Conservation (phyloP, 92 coral and sea anemone species). For the Virgularia gustaviana region DNA sequence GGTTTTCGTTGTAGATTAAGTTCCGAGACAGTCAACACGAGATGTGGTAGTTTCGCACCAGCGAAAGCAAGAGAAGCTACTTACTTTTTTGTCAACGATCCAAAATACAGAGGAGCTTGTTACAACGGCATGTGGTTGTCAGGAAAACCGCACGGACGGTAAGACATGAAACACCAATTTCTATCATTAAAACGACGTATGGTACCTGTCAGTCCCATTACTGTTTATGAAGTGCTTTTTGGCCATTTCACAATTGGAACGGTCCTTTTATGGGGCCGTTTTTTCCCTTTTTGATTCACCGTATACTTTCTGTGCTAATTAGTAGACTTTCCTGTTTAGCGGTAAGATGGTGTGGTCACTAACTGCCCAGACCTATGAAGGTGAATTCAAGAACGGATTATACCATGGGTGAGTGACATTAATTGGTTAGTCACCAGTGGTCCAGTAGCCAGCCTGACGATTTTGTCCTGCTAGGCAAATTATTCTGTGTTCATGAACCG, state of each 20-base stretch:
- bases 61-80: constrained; percentile 89
- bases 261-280: no score
- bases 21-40: constrained; percentile 68
- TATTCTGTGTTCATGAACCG: no score
- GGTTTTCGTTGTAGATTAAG: constrained; percentile 61
- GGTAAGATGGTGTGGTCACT: constrained; percentile 84
- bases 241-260: not conserved
- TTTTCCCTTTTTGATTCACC: no score
- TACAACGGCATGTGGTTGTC: constrained; percentile 94
- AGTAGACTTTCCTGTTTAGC: constrained; percentile 57
- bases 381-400: constrained; percentile 79
- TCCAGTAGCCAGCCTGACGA: no score
- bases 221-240: not conserved
- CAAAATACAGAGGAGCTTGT: constrained; percentile 71
- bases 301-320: no score
- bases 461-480: no score
- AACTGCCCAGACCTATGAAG: constrained; percentile 75
- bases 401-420: constrained; percentile 97
- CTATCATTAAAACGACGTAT: no score
- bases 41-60: constrained; percentile 76
- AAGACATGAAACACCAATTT: no score
- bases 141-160: constrained; percentile 98
- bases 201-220: not conserved
- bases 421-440: no score
- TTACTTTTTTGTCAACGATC: constrained; percentile 64